Base-by-base conservation (phyloP, 2,113 vertebrate species). In the Apodemus speciosus region DNA sequence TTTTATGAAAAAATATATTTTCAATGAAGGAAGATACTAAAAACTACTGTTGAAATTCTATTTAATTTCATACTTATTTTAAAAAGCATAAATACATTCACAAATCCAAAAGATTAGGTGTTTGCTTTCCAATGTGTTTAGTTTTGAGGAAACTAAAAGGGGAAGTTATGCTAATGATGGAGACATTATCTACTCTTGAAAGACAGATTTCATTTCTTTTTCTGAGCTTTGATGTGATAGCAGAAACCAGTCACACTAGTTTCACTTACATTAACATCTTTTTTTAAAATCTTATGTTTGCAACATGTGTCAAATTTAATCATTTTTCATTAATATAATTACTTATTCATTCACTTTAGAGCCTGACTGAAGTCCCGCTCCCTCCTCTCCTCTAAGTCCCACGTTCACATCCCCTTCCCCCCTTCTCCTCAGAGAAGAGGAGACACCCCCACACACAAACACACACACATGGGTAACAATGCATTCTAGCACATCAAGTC, bases 221-320 rank as follows among this genome's bases (percentile, higher is more conserved):
- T 76, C 88, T 76, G 76, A 85, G 91, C 49, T 32, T 92, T 76
- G 5, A 9, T 80, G 21, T 72, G 23, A 85, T 89, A 90, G 91
- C 92, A 95, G 66, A 95, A 91, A 94, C 88, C 85, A 88, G 46
- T 92, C 66, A 64, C 64, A 81, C 10, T 96, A 77, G 30, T 40
- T 85, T 83, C 85, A 90, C 56, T 88, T 93, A 40, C 4, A 58
- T 21, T 58, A 58, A 58, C 56, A 56, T 56, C 51, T 53, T 56
- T 56, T 56, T 56, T 56, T 56, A 15, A 15, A 16, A 56, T 56
- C 3, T 56, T 56, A 15, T 56, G 56, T 60, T 60, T 60, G 58
- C 58, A 60, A 60, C 21, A 23, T 60, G 58, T 60, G 58, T 60
- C 58, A 60, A 23, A 6, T 60, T 60, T 60, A 60, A 60, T 60